Percentiles rank a stretch among this genome's conserved stretches.
These are phyloP conservation scores for Eupristina koningsbergeri DNA, from an alignment of 1,140 invertebrate species.

Conservation along the genomic window DNA sequence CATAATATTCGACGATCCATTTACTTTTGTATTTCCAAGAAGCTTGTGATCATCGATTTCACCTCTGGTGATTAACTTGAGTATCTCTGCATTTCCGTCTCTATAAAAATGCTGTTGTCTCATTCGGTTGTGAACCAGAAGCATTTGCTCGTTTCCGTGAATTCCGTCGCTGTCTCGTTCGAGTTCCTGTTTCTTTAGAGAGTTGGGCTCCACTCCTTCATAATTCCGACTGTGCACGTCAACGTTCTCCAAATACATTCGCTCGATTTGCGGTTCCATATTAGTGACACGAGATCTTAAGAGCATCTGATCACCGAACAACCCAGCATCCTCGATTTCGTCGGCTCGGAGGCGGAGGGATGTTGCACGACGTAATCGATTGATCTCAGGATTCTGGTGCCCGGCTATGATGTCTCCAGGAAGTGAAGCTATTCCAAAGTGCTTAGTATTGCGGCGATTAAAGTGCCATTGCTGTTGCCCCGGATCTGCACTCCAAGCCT, in stretches of 20 bases:
- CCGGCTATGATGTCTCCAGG: slow-evolving; percentile 64
- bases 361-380: slow-evolving; percentile 17
- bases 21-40: slow-evolving; percentile 3
- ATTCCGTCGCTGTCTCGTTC: slow-evolving; percentile 80
- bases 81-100: slow-evolving; percentile 87
- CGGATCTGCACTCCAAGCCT: slow-evolving; percentile 85
- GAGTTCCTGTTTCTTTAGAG: slow-evolving; percentile 81
- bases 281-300: neutral
- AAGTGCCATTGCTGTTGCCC: slow-evolving; percentile 82
- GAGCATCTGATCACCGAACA: neutral
- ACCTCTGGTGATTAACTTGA: slow-evolving; percentile 84
- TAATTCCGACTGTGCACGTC: slow-evolving; percentile 64
- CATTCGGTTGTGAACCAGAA: slow-evolving; percentile 60
- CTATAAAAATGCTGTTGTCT: slow-evolving; percentile 84
- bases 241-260: slow-evolving; percentile 71
- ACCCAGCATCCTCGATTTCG: neutral
- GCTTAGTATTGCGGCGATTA: slow-evolving; percentile 77
- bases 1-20: neutral
- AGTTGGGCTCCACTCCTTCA: slow-evolving; percentile 78
- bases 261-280: slow-evolving; percentile 56
- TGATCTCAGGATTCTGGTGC: neutral
- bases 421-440: slow-evolving; percentile 64
- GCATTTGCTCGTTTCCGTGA: slow-evolving; percentile 55
- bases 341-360: neutral
- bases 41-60: slow-evolving; percentile 73